Conservation (phyloP, 2,797 vertebrate genomes). For the Gorsachius magnificus region DNA sequence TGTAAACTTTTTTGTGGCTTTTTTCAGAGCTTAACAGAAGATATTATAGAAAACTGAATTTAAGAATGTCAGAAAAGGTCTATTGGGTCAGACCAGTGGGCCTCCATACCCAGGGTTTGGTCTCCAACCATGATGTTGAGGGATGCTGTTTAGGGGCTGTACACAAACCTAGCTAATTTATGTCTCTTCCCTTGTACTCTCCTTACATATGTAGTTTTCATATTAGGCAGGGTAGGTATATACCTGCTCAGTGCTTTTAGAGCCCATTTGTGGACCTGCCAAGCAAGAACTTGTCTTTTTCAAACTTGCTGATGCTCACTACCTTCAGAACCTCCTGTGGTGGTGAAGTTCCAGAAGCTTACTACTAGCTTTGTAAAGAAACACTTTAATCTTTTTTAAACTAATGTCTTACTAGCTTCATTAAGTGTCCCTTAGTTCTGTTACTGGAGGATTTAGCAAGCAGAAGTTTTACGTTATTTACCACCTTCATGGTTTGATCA, state of each 20-base stretch:
- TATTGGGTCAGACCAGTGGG: not conserved
- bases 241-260: not conserved
- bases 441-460: not conserved
- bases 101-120: fast-evolving
- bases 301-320: not conserved
- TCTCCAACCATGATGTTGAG: not conserved
- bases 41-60: not conserved
- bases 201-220: not conserved
- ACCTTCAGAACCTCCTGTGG: not conserved
- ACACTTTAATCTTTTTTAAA: not conserved
- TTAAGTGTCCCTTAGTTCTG: not conserved
- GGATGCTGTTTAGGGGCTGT: not conserved
- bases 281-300: not conserved
- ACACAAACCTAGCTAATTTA: not conserved
- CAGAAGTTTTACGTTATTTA: not conserved
- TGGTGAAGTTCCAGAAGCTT: not conserved
- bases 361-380: not conserved
- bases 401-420: not conserved
- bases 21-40: not conserved
- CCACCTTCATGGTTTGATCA: not conserved
- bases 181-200: not conserved
- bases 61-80: not conserved
- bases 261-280: not conserved
- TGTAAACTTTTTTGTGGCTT: not conserved
- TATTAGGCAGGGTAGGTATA: not conserved